phyloP scores from a whole-genome alignment of 2,888 invertebrate genomes.

The Abrostola tripartita region DNA sequence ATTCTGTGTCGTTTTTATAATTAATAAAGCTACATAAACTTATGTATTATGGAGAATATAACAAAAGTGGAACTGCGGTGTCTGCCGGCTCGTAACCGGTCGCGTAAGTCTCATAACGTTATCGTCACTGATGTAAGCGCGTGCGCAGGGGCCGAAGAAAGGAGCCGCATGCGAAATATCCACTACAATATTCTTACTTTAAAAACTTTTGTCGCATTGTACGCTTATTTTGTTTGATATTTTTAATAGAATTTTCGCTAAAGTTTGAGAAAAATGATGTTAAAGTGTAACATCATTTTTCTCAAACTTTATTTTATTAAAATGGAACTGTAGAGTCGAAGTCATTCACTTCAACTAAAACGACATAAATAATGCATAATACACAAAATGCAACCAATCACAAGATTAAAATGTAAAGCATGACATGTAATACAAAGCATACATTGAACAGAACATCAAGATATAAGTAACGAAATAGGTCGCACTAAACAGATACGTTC shows the following conservation, averaged over 20 bases:
- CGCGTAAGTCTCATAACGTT: constrained; percentile 75
- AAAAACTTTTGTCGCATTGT: too few species aligned
- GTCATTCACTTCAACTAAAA: too few species aligned
- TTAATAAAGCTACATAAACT: constrained; percentile 30
- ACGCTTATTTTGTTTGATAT: too few species aligned
- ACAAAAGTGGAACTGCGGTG: constrained; percentile 56
- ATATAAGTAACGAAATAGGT: constrained; percentile 12
- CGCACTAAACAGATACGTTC: constrained; percentile 35
- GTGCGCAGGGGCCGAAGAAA: constrained; percentile 52
- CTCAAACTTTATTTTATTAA: too few species aligned
- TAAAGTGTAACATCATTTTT: too few species aligned
- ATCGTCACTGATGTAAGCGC: constrained; percentile 80
- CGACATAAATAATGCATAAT: too few species aligned
- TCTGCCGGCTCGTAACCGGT: constrained; percentile 72
- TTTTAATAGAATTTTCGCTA: too few species aligned
- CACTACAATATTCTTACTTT: constrained; percentile 12
- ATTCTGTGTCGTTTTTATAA: constrained; percentile 5
- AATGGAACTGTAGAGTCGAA: too few species aligned
- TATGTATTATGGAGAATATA: constrained; percentile 52
- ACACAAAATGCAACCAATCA: neutral
- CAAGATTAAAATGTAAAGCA: constrained; percentile 6
- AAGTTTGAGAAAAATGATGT: too few species aligned
- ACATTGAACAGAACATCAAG: constrained; percentile 8
- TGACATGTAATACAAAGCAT: neutral
- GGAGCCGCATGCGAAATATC: constrained; percentile 35